Conservation (phyloP, 2,888 invertebrate species). For the Lasioglossum lativentre region DNA sequence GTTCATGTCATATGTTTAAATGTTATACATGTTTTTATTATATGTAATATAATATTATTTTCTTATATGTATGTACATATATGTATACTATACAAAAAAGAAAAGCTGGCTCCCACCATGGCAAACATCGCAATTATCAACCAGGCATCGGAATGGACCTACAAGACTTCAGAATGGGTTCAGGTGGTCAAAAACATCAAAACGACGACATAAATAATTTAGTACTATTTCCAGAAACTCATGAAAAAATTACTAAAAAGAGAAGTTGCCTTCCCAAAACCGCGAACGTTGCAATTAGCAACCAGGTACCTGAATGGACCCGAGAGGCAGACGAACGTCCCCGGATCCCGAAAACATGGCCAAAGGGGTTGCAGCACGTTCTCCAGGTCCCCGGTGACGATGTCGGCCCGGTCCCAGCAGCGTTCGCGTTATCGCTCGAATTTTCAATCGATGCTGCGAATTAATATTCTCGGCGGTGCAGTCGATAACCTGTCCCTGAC, state of each 20-base stretch:
- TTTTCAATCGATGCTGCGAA: slow-evolving; percentile 74
- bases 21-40: too few species aligned
- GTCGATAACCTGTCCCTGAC: slow-evolving; percentile 82
- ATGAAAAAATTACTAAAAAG: not conserved
- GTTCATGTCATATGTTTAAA: too few species aligned
- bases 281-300: not conserved
- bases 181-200: not conserved
- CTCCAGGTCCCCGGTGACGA: not conserved
- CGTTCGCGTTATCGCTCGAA: slow-evolving; percentile 71
- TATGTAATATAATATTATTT: too few species aligned
- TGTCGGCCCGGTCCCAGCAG: slow-evolving; percentile 2
- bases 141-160: not conserved
- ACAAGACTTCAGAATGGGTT: too few species aligned
- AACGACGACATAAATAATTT: not conserved
- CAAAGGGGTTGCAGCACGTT: not conserved
- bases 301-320: not conserved
- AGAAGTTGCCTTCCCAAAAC: not conserved
- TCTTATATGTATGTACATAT: too few species aligned
- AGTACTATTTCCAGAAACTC: too few species aligned
- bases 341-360: not conserved
- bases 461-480: slow-evolving; percentile 77
- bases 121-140: not conserved
- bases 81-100: too few species aligned
- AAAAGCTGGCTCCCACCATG: not conserved
- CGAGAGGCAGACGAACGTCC: not conserved